Base-by-base conservation (phyloP, 2,888 invertebrate genomes). In the Germaria angustata region DNA sequence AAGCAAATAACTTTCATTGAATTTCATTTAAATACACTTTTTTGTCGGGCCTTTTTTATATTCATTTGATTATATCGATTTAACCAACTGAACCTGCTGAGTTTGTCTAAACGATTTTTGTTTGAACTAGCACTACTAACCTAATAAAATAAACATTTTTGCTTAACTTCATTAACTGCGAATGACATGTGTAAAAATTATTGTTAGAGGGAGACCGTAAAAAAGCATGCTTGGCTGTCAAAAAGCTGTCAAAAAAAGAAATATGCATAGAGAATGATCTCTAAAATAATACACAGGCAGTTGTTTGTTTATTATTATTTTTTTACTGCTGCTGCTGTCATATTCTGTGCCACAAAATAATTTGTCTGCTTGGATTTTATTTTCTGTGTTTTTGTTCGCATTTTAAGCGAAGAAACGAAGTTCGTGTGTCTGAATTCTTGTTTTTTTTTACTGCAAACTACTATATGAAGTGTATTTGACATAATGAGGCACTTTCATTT, bases 141-240 rank as follows among this genome's bases (percentile, higher is more conserved):
- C 80, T 49, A 75, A 80, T 73, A 68, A 80, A 59, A 73, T 73
- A 66, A 34, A 71, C 20, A 66, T 49, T 59, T 49, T 55, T 39
- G 61, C 34, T 77, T 55, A 55, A 63, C 44, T 80, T 57, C 36
- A 80, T 80, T 68, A 81, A 79, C 82, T 82, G 82, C 53, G 61
- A 79, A 82, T 79, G 82, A 82, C 82, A 76, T 78, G 73, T 69
- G 49, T 75, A 39, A 65, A 68, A 61, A 51, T 55, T 39, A 49
- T 65, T 65, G 46, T 72, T 41, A 41, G 41, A 36, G 57, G 65
- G 75, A 39, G 39, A 66, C n/a, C 17, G 8, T 59, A 8, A 51
- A 66, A 66, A 59, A 66, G 28, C 69, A 71, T 84, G 86, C 86
- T 87, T 88, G 89, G 88, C 88, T 89, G 88, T 89, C 89, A 89